Base-by-base conservation (phyloP, 1,140 invertebrate genomes). In the Bursaphelenchus mucronatus region DNA sequence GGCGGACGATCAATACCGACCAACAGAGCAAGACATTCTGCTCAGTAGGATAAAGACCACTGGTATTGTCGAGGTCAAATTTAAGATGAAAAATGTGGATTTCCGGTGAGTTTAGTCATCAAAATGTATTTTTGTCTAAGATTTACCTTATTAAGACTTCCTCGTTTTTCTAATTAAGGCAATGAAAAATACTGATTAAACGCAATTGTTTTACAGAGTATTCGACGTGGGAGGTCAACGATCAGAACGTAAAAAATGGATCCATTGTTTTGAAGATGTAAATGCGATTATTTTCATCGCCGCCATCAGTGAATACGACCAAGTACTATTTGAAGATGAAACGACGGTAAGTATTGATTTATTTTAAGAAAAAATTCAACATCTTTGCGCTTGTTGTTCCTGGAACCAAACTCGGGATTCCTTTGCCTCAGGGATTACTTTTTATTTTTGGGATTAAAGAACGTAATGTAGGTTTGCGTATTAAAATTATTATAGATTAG, bases 21-120 rank as follows among this genome's bases (percentile, higher is more conserved):
- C 93, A 68, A 92, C 90, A 76, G 90, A 94, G 86, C 93, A 96
- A 86, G 93, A 97, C 86, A 95, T 97, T 85, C 87, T 97, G 74
- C 88, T 93, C 83, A 92, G 92, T 81, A 88, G 93, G 87, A 92
- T 94, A 76, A 92, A 93, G 72, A 96, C 93, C 41, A 97, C 92
- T 74, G 85, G 80, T 43, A 96, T 97, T 82, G 92, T 94, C 82
- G 92, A 95, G 85, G 93, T 90, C 10, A 15, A 30, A 30, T 82
- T 91, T 93, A 88, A 80, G 49, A 81, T 80, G 79, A 80, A 81
- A 55, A 73, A 75, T 63, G 78, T 80, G 1, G 74, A 81, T 52
- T 80, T 79, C 54, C 53, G 76, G 75, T 76, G 45, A 64, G 57
- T 61, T 51, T 39, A n/a, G 11, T 17, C n/a, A 8, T 17, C n/a